Percentiles rank a stretch among this genome's conserved stretches.
Conservation (phyloP, 1,140 invertebrate species). For the Atopsyche davidsoni region DNA sequence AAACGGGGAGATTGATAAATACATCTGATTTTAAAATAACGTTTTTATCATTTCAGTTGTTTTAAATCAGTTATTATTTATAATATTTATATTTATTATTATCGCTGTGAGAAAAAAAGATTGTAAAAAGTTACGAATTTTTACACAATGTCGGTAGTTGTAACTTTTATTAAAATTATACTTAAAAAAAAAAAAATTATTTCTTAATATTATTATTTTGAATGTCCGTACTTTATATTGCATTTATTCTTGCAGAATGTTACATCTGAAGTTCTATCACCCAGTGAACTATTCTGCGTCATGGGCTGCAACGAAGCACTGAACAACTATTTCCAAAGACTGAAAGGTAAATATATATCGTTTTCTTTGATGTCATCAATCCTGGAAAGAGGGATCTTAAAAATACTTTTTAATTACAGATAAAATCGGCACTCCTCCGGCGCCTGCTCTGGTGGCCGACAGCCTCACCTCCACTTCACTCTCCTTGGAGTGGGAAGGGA, state of each 20-base stretch:
- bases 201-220: no score
- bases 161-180: no score
- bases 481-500: slow-evolving; percentile 71
- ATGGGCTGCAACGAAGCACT: slow-evolving; percentile 73
- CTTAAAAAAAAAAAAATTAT: no score
- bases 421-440: slow-evolving; percentile 60
- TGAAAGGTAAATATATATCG: slow-evolving; percentile 52
- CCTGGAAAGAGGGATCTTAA: background rate
- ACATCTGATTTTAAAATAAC: no score
- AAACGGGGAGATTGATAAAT: no score
- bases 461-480: slow-evolving; percentile 68
- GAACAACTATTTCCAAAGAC: slow-evolving; percentile 63
- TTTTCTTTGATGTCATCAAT: background rate
- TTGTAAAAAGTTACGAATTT: no score
- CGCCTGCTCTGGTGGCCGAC: slow-evolving; percentile 70
- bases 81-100: no score
- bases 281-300: slow-evolving; percentile 69
- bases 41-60: no score
- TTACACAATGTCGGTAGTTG: no score
- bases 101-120: no score
- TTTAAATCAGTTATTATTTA: no score
- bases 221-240: no score
- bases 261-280: slow-evolving; percentile 57
- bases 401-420: slow-evolving; percentile 44
- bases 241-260: slow-evolving; percentile 54